These are phyloP conservation scores for Actinia equina DNA, from an alignment of 64 coral and sea anemone genomes.

Conservation along the genomic window DNA sequence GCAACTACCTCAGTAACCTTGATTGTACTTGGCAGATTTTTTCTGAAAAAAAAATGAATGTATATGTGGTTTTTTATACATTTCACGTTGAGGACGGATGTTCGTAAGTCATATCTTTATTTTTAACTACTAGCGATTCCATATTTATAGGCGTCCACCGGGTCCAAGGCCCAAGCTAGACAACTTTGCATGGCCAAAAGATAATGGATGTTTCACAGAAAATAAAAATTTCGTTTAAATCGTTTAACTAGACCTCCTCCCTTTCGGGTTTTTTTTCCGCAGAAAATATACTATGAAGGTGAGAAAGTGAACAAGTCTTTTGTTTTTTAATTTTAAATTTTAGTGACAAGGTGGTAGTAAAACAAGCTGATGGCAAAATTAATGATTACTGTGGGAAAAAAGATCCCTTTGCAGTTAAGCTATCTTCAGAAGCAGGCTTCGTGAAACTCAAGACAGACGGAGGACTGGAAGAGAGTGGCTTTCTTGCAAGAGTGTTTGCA, in stretches of 20 bases:
- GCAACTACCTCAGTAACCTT: constrained; percentile 13
- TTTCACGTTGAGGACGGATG: not conserved
- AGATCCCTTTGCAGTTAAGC: constrained; percentile 7
- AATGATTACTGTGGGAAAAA: not conserved
- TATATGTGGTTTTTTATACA: not conserved
- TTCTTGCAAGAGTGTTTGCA: constrained; percentile 7
- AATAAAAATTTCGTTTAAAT: too few relatives aligned
- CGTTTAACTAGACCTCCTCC: too few relatives aligned
- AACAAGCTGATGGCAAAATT: not conserved
- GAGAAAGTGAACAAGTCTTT: not conserved
- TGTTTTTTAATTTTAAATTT: not conserved
- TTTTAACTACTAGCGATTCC: not conserved
- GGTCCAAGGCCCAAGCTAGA: too few relatives aligned
- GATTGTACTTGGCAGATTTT: not conserved
- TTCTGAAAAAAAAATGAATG: not conserved
- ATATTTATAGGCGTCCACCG: too few relatives aligned
- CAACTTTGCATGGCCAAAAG: too few relatives aligned
- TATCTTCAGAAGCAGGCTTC: not conserved
- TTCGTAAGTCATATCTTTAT: not conserved
- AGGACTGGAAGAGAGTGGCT: constrained; percentile 23
- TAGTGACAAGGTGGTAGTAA: not conserved
- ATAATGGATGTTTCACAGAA: too few relatives aligned
- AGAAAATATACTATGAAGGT: not conserved
- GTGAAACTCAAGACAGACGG: not conserved
- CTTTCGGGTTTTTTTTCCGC: too few relatives aligned